Evolutionary conservation across 2,888 invertebrate genomes (phyloP).

Genomic region (Acleris holmiana): DNA sequence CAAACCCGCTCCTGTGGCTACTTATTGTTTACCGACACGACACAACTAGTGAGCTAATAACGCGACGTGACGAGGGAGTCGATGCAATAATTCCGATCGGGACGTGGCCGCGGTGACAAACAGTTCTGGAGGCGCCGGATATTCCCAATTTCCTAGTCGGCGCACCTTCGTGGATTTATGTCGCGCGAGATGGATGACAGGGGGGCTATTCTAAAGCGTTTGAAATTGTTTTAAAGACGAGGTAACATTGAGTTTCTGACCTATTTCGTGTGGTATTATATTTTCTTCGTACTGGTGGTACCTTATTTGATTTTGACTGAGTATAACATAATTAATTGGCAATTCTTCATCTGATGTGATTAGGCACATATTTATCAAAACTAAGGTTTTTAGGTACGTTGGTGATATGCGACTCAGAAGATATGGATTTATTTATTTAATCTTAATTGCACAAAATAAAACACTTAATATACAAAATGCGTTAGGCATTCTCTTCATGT

Average conservation of each 20-base stretch:
- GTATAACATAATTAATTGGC: no score
- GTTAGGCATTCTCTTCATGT: no score
- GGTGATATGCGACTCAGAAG: no score
- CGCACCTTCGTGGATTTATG: slow-evolving; percentile 55
- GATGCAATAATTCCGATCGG: slow-evolving; percentile 51
- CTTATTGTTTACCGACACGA: slow-evolving; percentile 20
- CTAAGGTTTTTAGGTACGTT: no score
- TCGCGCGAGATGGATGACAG: slow-evolving; percentile 49
- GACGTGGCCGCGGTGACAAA: slow-evolving; percentile 61
- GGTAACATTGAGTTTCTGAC: neutral
- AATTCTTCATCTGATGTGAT: no score
- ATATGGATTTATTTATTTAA: no score
- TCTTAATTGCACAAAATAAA: no score
- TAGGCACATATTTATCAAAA: no score
- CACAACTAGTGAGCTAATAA: slow-evolving; percentile 46
- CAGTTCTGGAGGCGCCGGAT: slow-evolving; percentile 59
- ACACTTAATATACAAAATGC: no score
- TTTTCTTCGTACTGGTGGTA: no score
- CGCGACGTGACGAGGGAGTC: slow-evolving; percentile 52
- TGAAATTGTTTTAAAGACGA: neutral
- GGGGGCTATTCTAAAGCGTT: slow-evolving; percentile 23
- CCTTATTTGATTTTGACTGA: no score
- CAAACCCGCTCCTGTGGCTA: neutral
- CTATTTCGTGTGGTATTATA: no score
- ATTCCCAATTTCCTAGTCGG: slow-evolving; percentile 68